phyloP scores from a whole-genome alignment of 2,113 vertebrate genomes.

The Phaethon lepturus region DNA sequence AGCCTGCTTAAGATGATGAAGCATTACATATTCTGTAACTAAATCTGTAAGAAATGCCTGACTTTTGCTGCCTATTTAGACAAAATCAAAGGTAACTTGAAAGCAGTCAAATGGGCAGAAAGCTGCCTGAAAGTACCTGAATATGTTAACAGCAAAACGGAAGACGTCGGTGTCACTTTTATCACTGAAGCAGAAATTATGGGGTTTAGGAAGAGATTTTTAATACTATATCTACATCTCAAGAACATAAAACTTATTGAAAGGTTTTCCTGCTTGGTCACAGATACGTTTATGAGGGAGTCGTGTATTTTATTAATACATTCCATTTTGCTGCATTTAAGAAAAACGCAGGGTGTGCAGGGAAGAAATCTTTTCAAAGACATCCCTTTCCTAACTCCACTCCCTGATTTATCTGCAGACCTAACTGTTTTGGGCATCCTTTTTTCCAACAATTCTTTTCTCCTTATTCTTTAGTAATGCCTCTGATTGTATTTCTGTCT shows the following conservation, averaged over 20 bases:
- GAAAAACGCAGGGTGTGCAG: accelerated
- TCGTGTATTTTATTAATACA: not conserved
- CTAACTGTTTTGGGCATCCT: not conserved
- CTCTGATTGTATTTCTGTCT: not conserved
- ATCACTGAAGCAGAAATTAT: not conserved
- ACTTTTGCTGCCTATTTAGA: not conserved
- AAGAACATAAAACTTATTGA: not conserved
- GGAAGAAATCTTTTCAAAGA: not conserved
- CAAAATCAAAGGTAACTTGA: not conserved
- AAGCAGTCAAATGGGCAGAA: not conserved
- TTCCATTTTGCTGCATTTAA: not conserved
- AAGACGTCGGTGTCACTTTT: not conserved
- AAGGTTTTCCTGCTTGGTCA: not conserved
- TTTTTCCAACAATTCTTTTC: not conserved
- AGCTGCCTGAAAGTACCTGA: not conserved
- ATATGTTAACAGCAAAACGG: not conserved
- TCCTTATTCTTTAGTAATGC: not conserved
- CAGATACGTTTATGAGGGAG: not conserved
- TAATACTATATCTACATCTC: not conserved
- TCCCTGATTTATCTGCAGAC: not conserved
- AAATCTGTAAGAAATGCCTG: not conserved
- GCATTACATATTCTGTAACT: not conserved
- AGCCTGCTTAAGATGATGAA: conserved; percentile 13
- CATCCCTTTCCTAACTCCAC: not conserved
- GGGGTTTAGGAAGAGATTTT: not conserved